Conservation (phyloP, 2,113 vertebrate species). For the Microtus montanus region DNA sequence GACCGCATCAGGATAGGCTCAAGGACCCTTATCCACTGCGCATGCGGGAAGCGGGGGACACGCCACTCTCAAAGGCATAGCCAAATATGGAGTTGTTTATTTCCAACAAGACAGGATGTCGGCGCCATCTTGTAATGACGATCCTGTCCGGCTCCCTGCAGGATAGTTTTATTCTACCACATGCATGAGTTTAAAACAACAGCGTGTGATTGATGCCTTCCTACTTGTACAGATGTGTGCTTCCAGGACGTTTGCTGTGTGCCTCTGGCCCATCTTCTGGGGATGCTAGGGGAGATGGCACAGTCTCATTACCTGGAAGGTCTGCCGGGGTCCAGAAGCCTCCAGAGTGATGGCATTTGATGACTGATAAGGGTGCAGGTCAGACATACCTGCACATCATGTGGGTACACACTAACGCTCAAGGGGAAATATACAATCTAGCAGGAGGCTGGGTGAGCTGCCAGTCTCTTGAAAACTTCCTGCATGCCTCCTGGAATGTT, state of each 20-base stretch:
- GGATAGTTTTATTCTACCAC: neutral
- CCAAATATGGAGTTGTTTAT: too few species aligned
- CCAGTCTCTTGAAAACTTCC: neutral
- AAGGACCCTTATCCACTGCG: too few species aligned
- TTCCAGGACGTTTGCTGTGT: neutral
- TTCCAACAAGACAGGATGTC: too few species aligned
- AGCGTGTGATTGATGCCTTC: neutral
- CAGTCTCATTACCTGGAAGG: neutral
- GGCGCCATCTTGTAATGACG: too few species aligned
- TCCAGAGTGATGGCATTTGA: neutral
- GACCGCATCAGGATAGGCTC: too few species aligned
- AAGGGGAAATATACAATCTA: neutral
- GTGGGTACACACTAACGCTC: neutral
- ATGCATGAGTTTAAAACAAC: neutral
- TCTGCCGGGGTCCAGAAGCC: neutral
- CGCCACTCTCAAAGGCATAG: too few species aligned
- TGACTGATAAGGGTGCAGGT: neutral
- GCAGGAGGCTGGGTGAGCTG: neutral
- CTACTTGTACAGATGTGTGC: neutral
- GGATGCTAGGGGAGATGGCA: neutral
- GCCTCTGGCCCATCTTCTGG: neutral
- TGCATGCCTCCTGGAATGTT: neutral
- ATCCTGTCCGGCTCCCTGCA: too few species aligned
- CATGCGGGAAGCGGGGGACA: too few species aligned
- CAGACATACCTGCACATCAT: neutral